Conservation (phyloP, 2,797 vertebrate species). For the Danio tinwini region DNA sequence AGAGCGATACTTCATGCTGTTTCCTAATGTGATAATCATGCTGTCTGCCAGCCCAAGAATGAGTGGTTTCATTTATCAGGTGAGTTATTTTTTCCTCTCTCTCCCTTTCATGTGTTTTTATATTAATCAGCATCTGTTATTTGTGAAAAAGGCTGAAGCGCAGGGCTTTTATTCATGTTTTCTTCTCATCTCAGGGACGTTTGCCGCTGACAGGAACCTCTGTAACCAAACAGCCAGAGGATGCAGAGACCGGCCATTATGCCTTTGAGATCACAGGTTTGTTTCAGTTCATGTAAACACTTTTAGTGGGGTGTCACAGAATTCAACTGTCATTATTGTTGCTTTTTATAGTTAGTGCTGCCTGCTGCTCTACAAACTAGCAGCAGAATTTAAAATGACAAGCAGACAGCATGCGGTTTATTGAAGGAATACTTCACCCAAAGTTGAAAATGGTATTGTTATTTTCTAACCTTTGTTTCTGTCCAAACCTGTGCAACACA, state of each 20-base stretch:
- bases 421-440: neutral
- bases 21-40: conserved; percentile 89
- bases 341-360: neutral
- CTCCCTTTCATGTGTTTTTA: no score
- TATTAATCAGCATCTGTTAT: neutral
- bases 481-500: neutral
- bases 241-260: conserved; percentile 81
- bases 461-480: neutral
- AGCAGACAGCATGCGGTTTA: neutral
- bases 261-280: conserved; percentile 94
- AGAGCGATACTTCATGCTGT: conserved; percentile 94
- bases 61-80: conserved; percentile 99
- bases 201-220: conserved; percentile 86
- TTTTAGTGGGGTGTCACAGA: neutral
- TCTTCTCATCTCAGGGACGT: conserved; percentile 78
- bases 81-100: conserved; percentile 61
- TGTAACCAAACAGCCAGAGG: conserved; percentile 85
- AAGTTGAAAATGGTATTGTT: neutral
- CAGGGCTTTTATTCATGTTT: neutral
- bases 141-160: neutral
- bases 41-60: conserved; percentile 95
- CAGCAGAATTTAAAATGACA: neutral
- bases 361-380: neutral
- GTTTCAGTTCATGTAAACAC: conserved; percentile 47
- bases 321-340: neutral